Conservation (phyloP, 2,113 vertebrate species). For the Drymodes brunneopygia region DNA sequence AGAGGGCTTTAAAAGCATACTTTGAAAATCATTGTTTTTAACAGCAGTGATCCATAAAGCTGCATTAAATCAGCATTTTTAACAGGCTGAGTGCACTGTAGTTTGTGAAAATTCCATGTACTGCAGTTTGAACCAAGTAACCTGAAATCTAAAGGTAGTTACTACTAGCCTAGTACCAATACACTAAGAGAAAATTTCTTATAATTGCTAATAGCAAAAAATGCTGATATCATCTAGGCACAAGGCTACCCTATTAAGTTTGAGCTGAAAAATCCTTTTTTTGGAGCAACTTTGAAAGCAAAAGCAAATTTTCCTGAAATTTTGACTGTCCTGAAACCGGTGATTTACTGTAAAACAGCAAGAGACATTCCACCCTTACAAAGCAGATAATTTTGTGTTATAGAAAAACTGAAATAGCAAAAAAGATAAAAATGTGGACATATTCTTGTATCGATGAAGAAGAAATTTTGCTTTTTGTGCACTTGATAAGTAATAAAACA, state of each 20-base stretch:
- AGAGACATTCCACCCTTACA: neutral
- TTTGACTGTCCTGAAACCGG: neutral
- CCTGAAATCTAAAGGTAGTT: conserved; percentile 55
- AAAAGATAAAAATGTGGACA: neutral
- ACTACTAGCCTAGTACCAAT: neutral
- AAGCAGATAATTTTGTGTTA: neutral
- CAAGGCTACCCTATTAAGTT: neutral
- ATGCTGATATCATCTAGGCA: neutral
- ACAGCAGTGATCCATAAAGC: conserved; percentile 44
- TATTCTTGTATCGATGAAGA: neutral
- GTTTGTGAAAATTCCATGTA: conserved; percentile 39
- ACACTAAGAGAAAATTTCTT: conserved; percentile 33
- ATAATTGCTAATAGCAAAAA: conserved; percentile 6
- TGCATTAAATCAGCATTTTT: conserved; percentile 55
- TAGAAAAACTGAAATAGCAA: neutral
- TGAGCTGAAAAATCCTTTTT: neutral
- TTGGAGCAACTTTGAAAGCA: neutral
- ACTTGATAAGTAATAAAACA: neutral
- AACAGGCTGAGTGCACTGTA: conserved; percentile 41
- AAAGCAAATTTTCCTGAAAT: neutral
- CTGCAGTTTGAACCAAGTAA: conserved; percentile 61
- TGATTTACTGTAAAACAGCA: neutral
- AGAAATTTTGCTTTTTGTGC: neutral
- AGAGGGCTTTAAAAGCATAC: conserved; percentile 31
- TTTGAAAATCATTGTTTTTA: conserved; percentile 49